Base-by-base conservation (phyloP, 2,888 invertebrate genomes). In the Tiliacea aurago region DNA sequence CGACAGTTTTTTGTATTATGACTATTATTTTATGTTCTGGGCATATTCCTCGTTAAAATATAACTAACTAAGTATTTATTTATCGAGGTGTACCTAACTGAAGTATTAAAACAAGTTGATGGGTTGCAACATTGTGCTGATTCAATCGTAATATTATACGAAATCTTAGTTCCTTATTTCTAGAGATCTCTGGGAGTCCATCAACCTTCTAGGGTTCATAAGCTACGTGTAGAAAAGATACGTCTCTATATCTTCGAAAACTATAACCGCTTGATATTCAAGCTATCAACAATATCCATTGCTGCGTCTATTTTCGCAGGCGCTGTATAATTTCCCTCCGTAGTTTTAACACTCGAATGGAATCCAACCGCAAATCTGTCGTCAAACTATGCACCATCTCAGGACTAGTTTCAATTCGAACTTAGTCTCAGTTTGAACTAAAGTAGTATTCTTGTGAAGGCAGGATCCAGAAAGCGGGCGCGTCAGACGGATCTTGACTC, bases 381-480 rank as follows among this genome's bases (percentile, higher is more conserved):
- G 90, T 93, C 93, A 93, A 93, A 94, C 91, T 93, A 90, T 91
- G 92, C 91, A 89, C 90, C 91, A 90, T 90, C 92, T 89, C 79
- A 85, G 88, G 78, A 86, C 75, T 91, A 92, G 93, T 94, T 95
- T 94, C 94, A 94, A 94, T 95, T 93, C 91, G 91, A 95, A 95
- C 91, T 95, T 95, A 88, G 91, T 91, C 93, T 88, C 94, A 88
- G 91, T 91, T 93, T 88, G 87, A 86, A 90, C 90, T 91, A 92
- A 93, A 94, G 93, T 91, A 93, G 94, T 93, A 92, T 93, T 93
- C 93, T 94, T 91, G 93, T 86, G 87, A 89, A 91, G 88, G 88
- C 88, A 90, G 91, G 88, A 90, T 92, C 89, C 91, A 93, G 92
- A 92, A 93, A 91, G 92, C 93, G 92, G 88, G 89, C 88, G 89